Evolutionary conservation across 2,113 vertebrate species (phyloP), one percentile per base, ranked within the genome.

Genomic region (Colossoma macropomum): DNA sequence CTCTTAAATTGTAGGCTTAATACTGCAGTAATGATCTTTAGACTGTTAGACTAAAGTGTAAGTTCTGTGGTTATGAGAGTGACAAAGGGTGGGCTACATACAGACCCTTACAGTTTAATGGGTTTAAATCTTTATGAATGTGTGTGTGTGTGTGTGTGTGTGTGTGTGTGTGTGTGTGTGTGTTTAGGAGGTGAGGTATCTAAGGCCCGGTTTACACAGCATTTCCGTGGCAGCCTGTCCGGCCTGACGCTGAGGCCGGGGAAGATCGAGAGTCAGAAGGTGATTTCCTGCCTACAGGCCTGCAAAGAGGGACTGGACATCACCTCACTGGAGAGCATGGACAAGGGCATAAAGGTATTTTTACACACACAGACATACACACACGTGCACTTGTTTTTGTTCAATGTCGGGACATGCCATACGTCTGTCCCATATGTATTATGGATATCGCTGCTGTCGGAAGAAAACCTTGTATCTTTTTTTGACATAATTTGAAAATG

Each of bases 241-340:
- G 96, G 97, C 54, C 96, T 99, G 73, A 98, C 96, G 19, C 96
- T 99, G 65, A 94, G 96, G 28, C 97, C 97, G 0, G 98, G 97
- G n/a, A 98, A 96, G 92, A 97, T 97, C 62, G 97, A 99, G 91
- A 99, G 96, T 85, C 97, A 97, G 91, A 98, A 98, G 91, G 97
- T 99, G 82, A 98, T 99, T 90, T 97, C 98, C 92, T 99, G 98
- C 90, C 93, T 99, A 88, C 98, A 99, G 87, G 96, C 97, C 87
- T 99, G 98, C 94, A 99, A 99, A 88, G 98, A 99, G 88, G 97
- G 97, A 5, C 95, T 99, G 78, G 97, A 99, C 93, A 97, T 99
- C 91, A 98, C 96, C 85, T 98, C 97, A 78, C 92, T 98, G 38
- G 96, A 98, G 88, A 97, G 96, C 87, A 94, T 98, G 73, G 96